Conservation (phyloP, 2,113 vertebrate species). For the Phalacrocorax carbo region DNA sequence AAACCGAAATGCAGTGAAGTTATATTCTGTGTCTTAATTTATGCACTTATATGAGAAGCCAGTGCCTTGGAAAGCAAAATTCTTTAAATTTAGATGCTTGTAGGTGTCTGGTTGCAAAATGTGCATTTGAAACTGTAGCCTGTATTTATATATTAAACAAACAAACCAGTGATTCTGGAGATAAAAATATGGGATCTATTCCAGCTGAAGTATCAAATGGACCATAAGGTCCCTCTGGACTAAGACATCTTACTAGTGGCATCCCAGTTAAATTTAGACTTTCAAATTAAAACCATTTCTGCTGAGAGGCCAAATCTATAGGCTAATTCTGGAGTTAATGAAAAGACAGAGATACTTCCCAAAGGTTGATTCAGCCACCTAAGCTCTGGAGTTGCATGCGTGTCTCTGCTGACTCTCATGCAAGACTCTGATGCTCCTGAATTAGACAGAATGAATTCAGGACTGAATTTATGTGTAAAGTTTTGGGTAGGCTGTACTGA, state of each 20-base stretch:
- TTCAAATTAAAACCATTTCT: constrained; percentile 27
- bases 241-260: constrained; percentile 16
- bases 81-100: neutral
- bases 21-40: neutral
- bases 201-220: neutral
- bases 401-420: neutral
- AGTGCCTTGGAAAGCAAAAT: neutral
- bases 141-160: neutral
- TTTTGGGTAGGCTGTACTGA: neutral
- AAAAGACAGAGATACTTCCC: neutral
- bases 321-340: neutral
- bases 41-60: neutral
- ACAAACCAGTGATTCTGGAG: neutral
- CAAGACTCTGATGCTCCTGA: neutral
- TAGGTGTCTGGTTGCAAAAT: neutral
- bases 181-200: neutral
- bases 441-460: neutral
- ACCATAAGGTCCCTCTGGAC: neutral
- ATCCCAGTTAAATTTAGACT: constrained; percentile 34
- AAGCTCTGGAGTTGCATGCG: neutral
- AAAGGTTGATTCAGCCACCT: neutral
- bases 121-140: neutral
- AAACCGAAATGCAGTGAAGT: neutral
- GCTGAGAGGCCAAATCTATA: neutral
- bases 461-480: neutral